Evolutionary conservation across 2,113 vertebrate genomes (phyloP).

Genomic region (Prolemur simus): DNA sequence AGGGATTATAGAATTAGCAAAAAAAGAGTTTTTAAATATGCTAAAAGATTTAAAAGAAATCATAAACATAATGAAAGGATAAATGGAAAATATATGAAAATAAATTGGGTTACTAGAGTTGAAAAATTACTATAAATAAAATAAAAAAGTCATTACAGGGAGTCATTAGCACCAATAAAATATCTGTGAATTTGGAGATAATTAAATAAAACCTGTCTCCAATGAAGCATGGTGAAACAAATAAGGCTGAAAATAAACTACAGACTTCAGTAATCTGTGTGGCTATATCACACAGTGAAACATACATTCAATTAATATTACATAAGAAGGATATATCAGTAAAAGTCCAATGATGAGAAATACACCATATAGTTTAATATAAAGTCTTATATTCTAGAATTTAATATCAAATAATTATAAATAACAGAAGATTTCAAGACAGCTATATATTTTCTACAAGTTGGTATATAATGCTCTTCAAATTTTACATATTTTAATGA

Average conservation of each 20-base stretch:
- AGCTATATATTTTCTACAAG: too few relatives aligned
- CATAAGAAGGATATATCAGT: background rate
- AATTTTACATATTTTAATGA: too few relatives aligned
- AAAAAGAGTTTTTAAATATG: background rate
- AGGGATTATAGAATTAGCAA: background rate
- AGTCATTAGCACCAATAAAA: background rate
- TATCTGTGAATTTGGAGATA: background rate
- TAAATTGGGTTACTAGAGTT: background rate
- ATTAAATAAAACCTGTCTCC: background rate
- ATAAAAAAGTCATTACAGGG: background rate
- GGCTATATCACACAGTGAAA: background rate
- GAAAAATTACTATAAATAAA: background rate
- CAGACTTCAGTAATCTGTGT: background rate
- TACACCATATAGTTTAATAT: background rate
- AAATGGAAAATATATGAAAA: background rate
- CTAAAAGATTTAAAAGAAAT: background rate
- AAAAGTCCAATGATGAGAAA: background rate
- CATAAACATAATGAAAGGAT: background rate
- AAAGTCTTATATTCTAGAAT: background rate
- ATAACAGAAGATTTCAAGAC: too few relatives aligned
- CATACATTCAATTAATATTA: background rate
- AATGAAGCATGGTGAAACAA: background rate
- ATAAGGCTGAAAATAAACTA: background rate
- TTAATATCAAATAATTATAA: background rate
- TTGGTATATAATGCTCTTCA: too few relatives aligned